Evolutionary conservation across 2,888 invertebrate species (phyloP), one percentile per base, ranked within the genome.

Genomic region (Agrotis ipsilon): DNA sequence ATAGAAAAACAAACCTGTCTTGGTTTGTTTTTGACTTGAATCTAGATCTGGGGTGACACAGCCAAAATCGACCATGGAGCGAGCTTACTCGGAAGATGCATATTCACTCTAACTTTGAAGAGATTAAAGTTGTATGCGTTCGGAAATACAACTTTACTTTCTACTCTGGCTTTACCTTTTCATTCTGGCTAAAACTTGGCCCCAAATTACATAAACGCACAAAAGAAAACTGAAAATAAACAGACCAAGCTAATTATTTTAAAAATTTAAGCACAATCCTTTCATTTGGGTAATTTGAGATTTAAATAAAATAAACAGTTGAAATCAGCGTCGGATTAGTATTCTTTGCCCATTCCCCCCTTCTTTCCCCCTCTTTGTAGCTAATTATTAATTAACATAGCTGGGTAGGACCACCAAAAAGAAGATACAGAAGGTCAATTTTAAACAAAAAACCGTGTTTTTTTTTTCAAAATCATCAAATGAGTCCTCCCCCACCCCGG

Each of bases 371-470:
- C 58, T 52, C 51, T 45, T 27, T n/a, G 54, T 43, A 55, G 81
- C 70, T 83, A 81, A 85, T 84, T 85, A 85, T 65, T 81, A 81
- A 84, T 84, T 83, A 84, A 85, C 75, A 68, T 59, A 19, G 64
- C 27, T 24, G 68, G 72, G 59, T 60, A 64, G 60, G 55, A 49
- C 60, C 72, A 77, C 24, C 13, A 16, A 39, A 32, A 77, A 6
- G 18, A 11, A n/a, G 5, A 1, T 3, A 13, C 69, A 72, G 32
- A 72, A 77, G 69, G 14, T 21, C 13, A 4, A 14, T 6, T 66
- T 14, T 2, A 9, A 4, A 7, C 7, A 39, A 16, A 9, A 2
- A 49, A 4, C 2, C 9, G 9, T n/a, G n/a, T n/a, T n/a, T n/a
- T n/a, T n/a, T n/a, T n/a, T n/a, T n/a, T n/a, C n/a, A n/a, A n/a